These are phyloP conservation scores for Serranus cabrilla DNA, from an alignment of 2,797 vertebrate genomes.

Conservation along the genomic window DNA sequence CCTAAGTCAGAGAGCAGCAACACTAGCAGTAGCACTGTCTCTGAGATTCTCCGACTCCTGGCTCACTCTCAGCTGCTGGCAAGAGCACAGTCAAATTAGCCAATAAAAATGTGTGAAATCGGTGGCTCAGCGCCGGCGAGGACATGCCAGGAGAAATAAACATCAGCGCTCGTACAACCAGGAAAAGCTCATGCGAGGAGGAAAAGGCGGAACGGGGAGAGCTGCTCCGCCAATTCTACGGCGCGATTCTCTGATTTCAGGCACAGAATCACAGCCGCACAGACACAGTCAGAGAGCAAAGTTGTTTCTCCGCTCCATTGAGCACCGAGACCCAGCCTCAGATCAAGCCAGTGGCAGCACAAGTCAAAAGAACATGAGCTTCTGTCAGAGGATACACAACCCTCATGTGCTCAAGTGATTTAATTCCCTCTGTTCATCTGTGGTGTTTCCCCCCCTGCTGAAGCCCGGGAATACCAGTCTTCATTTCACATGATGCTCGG, in stretches of 20 bases:
- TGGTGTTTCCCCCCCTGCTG: slow-evolving; percentile 35
- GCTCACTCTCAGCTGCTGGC: slow-evolving; percentile 82
- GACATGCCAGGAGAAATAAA: slow-evolving; percentile 87
- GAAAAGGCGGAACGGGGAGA: slow-evolving; percentile 66
- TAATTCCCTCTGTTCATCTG: slow-evolving; percentile 66
- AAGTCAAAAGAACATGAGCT: slow-evolving; percentile 70
- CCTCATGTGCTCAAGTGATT: slow-evolving; percentile 66
- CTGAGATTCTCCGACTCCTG: slow-evolving; percentile 71
- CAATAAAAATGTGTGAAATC: slow-evolving; percentile 88
- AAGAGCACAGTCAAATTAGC: slow-evolving; percentile 87
- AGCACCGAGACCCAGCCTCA: slow-evolving; percentile 53
- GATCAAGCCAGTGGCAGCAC: slow-evolving; percentile 61
- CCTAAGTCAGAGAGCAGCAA: slow-evolving; percentile 46
- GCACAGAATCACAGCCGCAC: slow-evolving; percentile 47
- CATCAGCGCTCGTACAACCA: slow-evolving; percentile 79
- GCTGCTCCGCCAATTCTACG: slow-evolving; percentile 63
- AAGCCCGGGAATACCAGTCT: slow-evolving; percentile 72
- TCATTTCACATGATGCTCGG: slow-evolving; percentile 77
- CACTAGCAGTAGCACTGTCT: slow-evolving; percentile 52
- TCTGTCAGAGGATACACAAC: slow-evolving; percentile 68
- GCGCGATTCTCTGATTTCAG: slow-evolving; percentile 62
- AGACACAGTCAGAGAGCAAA: slow-evolving; percentile 57
- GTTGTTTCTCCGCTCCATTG: slow-evolving; percentile 54
- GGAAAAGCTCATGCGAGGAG: slow-evolving; percentile 70
- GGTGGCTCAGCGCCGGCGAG: slow-evolving; percentile 79